Evolutionary conservation across 2,888 invertebrate genomes (phyloP), one percentile per base, ranked within the genome.

Genomic region (Poecilus cupreus): DNA sequence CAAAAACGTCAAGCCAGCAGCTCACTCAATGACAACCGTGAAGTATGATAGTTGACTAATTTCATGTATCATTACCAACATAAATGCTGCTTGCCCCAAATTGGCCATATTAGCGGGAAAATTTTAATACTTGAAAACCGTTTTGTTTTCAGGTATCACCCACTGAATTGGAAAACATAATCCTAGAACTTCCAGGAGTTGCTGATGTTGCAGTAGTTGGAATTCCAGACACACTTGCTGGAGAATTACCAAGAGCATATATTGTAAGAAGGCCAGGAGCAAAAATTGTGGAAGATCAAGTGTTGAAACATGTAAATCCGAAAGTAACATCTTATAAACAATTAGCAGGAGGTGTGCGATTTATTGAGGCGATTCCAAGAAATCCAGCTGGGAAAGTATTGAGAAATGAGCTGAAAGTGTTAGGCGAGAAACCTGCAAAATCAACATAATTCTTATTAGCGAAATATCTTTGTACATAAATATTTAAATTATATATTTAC

Each of bases 141-240:
- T 37, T 68, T 68, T 68, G n/a, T 82, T 83, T 90, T 57, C 86
- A 96, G 95, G 96, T 96, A 26, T 94, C 96, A 0, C 96, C 96
- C 20, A 95, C 96, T 1, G 96, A 97, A 89, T 88, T 96, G 81
- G 96, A 97, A 89, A 94, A 93, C 84, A 87, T 96, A 4, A 91
- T 96, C 51, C 90, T 95, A 87, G 93, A 94, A 86, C 91, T 93
- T 83, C 92, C 93, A 0, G 93, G 92, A 82, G 93, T 96, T 10
- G 91, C 92, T 0, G 96, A 96, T 86, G 95, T 93, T 0, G 96
- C 95, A 0, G 96, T 96, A 0, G 93, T 96, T 8, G 96, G 96
- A 0, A 90, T 95, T 18, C 93, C 94, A 0, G 93, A 95, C 85
- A 89, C 92, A 0, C 86, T 92, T 20, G 93, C 93, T 0, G 96